Conservation (phyloP, 2,888 invertebrate genomes). For the Camptogramma bilineatum region DNA sequence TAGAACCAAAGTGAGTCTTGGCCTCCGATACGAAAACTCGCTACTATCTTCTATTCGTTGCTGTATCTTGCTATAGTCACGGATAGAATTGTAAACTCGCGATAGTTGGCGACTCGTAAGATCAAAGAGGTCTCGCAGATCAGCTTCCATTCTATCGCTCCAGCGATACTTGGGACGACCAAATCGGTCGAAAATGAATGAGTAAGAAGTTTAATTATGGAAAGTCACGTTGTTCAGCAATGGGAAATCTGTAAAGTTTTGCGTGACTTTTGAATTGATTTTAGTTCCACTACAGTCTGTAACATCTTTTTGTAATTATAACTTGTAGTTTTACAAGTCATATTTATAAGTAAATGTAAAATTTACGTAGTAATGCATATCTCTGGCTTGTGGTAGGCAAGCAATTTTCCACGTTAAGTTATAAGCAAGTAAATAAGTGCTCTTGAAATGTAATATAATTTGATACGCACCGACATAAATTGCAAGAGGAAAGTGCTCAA, state of each 20-base stretch:
- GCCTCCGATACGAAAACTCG: too few relatives aligned
- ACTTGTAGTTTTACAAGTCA: not conserved
- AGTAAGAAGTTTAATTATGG: constrained; percentile 42
- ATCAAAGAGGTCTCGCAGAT: too few relatives aligned
- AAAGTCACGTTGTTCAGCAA: constrained; percentile 39
- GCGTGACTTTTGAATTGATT: constrained; percentile 9
- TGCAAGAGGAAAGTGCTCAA: constrained; percentile 33
- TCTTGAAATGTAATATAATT: constrained; percentile 28
- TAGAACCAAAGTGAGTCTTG: too few relatives aligned
- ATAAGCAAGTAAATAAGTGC: constrained; percentile 20
- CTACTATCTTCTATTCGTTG: too few relatives aligned
- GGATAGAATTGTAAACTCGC: too few relatives aligned
- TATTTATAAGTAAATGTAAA: not conserved
- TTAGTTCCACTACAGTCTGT: not conserved
- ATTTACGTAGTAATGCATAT: not conserved
- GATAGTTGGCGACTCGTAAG: too few relatives aligned
- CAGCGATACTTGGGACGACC: too few relatives aligned
- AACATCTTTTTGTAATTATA: not conserved
- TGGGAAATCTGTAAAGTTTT: constrained; percentile 11
- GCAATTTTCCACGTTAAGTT: constrained; percentile 2
- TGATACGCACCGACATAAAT: constrained; percentile 25
- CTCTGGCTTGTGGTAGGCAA: not conserved
- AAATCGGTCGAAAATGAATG: constrained; percentile 23
- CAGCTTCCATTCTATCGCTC: too few relatives aligned
- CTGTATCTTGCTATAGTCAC: too few relatives aligned